These are phyloP conservation scores for Graptemys geographica DNA, from an alignment of 2,797 vertebrate genomes.

Conservation along the genomic window DNA sequence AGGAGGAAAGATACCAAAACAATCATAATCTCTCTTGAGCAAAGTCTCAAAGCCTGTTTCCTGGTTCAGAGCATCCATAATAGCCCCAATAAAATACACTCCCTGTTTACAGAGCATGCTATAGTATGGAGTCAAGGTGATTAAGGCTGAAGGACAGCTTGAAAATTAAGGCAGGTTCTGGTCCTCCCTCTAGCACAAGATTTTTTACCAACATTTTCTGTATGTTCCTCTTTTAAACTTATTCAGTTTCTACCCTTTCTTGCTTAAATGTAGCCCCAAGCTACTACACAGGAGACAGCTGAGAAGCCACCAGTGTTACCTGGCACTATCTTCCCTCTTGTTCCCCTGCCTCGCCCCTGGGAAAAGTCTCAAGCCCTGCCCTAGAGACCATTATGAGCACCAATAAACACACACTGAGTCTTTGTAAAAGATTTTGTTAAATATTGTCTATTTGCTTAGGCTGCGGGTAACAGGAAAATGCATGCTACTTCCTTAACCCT, in stretches of 20 bases:
- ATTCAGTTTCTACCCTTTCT: background rate
- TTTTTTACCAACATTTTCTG: background rate
- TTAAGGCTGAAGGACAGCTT: background rate
- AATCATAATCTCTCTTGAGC: background rate
- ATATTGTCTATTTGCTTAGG: background rate
- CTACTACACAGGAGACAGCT: background rate
- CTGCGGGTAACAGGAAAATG: background rate
- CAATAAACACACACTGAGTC: background rate
- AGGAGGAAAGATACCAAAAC: background rate
- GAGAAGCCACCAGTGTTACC: background rate
- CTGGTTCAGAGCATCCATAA: background rate
- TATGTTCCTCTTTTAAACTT: background rate
- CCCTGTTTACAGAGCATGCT: background rate
- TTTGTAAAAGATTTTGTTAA: background rate
- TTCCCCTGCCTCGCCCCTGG: background rate
- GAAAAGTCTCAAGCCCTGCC: background rate
- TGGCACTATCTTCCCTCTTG: background rate
- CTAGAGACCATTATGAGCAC: background rate
- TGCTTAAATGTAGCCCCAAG: background rate
- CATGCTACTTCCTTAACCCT: background rate
- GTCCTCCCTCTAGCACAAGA: background rate
- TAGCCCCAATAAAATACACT: background rate
- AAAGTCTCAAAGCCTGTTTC: background rate
- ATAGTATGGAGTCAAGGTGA: background rate
- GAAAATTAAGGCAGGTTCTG: background rate